Conservation (phyloP, 1,140 invertebrate species). For the Caenorhabditis brenneri region DNA sequence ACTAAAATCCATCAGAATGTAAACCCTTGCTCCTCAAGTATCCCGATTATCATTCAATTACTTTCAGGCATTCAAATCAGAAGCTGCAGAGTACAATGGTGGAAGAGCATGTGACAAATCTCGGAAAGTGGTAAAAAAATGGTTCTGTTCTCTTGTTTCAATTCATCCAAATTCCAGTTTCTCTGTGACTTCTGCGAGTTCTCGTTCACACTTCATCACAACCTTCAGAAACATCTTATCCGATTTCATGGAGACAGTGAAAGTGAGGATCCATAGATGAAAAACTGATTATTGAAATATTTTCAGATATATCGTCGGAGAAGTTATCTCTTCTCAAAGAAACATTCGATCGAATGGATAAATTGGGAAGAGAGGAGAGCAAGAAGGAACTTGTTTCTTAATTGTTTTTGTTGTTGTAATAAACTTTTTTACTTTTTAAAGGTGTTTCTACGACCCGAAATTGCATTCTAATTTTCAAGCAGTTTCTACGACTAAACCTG, state of each 20-base stretch:
- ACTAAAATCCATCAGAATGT: background rate
- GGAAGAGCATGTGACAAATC: background rate
- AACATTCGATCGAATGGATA: background rate
- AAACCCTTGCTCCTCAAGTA: background rate
- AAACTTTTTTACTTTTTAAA: background rate
- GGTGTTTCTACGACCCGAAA: too few species aligned
- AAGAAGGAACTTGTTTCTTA: too few species aligned
- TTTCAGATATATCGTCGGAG: background rate
- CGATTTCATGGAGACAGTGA: background rate
- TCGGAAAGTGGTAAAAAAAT: conserved; percentile 4
- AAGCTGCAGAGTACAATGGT: background rate
- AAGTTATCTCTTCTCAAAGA: background rate
- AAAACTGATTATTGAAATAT: background rate
- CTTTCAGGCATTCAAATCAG: background rate
- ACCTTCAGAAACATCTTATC: background rate
- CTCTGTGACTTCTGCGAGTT: conserved; percentile 5
- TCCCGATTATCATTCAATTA: too few species aligned
- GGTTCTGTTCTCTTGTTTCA: too few species aligned
- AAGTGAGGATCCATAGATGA: background rate
- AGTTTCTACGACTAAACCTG: too few species aligned
- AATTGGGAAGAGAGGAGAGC: too few species aligned
- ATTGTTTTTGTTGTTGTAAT: background rate
- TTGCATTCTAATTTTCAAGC: too few species aligned
- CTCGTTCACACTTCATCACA: conserved; percentile 11
- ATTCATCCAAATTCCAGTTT: conserved; percentile 27